Conservation (phyloP, 2,888 invertebrate species). For the Chloroclysta siterata region DNA sequence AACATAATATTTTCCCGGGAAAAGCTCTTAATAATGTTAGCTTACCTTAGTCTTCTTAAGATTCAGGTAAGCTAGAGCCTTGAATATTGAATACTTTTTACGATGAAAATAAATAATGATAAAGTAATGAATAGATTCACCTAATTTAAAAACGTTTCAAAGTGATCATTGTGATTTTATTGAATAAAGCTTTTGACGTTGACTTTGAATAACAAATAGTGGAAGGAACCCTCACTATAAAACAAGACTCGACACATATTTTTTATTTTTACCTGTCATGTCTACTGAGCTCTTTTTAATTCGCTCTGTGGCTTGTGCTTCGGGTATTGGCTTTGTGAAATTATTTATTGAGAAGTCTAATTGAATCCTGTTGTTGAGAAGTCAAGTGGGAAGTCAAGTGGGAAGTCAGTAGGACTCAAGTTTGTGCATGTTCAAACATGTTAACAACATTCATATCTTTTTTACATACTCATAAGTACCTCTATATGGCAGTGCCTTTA, state of each 20-base stretch:
- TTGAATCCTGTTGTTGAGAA: conserved; percentile 19
- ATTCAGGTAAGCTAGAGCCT: too few species aligned
- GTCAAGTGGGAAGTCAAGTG: conserved; percentile 1
- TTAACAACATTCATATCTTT: not conserved
- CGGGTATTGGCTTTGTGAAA: conserved; percentile 22
- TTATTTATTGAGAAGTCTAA: conserved; percentile 25
- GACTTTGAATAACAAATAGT: not conserved
- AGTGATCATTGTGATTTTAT: not conserved
- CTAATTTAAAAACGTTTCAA: not conserved
- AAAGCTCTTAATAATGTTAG: too few species aligned
- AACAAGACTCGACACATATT: conserved; percentile 2
- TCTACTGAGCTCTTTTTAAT: conserved; percentile 24
- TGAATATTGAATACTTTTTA: too few species aligned
- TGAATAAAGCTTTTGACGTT: too few species aligned
- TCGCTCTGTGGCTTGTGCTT: conserved; percentile 31
- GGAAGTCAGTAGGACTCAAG: too few species aligned
- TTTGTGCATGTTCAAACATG: not conserved
- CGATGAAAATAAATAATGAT: too few species aligned
- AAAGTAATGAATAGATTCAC: not conserved
- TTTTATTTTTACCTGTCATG: conserved; percentile 19
- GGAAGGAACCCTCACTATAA: not conserved
- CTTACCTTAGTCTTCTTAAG: too few species aligned
- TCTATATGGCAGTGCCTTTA: too few species aligned
- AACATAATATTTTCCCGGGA: too few species aligned
- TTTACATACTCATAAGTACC: too few species aligned